phyloP scores from a whole-genome alignment of 1,140 invertebrate genomes.

The Agrypnia vestita region DNA sequence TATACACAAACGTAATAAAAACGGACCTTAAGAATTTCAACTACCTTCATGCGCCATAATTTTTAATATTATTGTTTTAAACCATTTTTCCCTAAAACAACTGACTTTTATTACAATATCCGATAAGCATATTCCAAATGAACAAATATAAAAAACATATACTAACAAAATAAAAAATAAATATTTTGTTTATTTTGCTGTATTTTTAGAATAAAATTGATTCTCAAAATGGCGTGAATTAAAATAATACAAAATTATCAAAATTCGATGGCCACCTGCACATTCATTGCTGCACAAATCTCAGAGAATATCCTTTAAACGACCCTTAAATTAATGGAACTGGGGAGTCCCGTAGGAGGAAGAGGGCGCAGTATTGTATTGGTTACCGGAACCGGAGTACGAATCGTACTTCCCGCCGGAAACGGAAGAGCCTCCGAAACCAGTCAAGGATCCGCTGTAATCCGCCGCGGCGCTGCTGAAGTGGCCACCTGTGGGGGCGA shows the following conservation, averaged over 20 bases:
- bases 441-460: slow-evolving; percentile 69
- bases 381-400: slow-evolving; percentile 63
- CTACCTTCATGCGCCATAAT: too few relatives aligned
- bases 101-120: too few relatives aligned
- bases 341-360: slow-evolving; percentile 72
- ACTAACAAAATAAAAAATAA: too few relatives aligned
- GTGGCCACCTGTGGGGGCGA: slow-evolving; percentile 39
- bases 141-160: too few relatives aligned
- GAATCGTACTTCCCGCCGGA: slow-evolving; percentile 62
- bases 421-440: slow-evolving; percentile 68
- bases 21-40: too few relatives aligned
- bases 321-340: slow-evolving; percentile 67
- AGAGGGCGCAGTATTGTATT: slow-evolving; percentile 62
- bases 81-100: too few relatives aligned
- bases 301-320: neutral
- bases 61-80: too few relatives aligned
- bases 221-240: too few relatives aligned
- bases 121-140: too few relatives aligned
- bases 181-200: too few relatives aligned
- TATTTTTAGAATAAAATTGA: too few relatives aligned
- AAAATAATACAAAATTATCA: neutral
- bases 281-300: neutral
- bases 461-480: slow-evolving; percentile 61
- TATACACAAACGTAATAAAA: too few relatives aligned
- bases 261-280: slow-evolving; percentile 3